These are phyloP conservation scores for Eueremaeus valkanovi DNA, from an alignment of 2,888 invertebrate species.

Conservation along the genomic window DNA sequence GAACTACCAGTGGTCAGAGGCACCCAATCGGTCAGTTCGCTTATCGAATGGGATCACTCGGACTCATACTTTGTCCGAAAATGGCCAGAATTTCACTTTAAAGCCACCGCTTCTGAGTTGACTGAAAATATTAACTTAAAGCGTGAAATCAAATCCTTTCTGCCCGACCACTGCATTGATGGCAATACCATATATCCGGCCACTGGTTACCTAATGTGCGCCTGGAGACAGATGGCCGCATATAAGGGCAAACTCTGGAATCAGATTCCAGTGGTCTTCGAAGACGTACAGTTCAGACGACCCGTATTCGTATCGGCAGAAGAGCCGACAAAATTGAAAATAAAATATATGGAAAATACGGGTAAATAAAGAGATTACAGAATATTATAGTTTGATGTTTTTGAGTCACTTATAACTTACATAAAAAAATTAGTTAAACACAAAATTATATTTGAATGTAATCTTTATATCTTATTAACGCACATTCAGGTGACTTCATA, in stretches of 20 bases:
- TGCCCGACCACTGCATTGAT: slow-evolving; percentile 65
- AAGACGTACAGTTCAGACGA: slow-evolving; percentile 37
- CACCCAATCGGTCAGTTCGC: slow-evolving; percentile 81
- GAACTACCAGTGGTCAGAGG: slow-evolving; percentile 74
- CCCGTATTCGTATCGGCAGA: slow-evolving; percentile 22
- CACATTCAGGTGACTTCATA: slow-evolving; percentile 53
- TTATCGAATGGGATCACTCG: slow-evolving; percentile 84
- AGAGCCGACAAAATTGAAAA: slow-evolving; percentile 24
- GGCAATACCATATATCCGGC: slow-evolving; percentile 58
- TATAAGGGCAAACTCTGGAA: not conserved
- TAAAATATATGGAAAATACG: slow-evolving; percentile 50
- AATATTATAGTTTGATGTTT: no score
- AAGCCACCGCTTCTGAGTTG: slow-evolving; percentile 57
- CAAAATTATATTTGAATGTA: no score
- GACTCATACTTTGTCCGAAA: slow-evolving; percentile 52
- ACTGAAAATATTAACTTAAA: slow-evolving; percentile 64
- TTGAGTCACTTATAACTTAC: no score
- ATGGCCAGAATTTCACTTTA: slow-evolving; percentile 42
- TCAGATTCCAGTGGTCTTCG: slow-evolving; percentile 31
- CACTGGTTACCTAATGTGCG: slow-evolving; percentile 60
- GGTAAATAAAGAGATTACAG: no score
- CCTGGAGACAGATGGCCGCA: slow-evolving; percentile 70
- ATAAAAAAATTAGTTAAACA: no score
- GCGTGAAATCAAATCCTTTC: slow-evolving; percentile 54
- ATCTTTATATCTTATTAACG: slow-evolving; percentile 47